phyloP scores from a whole-genome alignment of 2,113 vertebrate genomes.

The Ageneiosus marmoratus region DNA sequence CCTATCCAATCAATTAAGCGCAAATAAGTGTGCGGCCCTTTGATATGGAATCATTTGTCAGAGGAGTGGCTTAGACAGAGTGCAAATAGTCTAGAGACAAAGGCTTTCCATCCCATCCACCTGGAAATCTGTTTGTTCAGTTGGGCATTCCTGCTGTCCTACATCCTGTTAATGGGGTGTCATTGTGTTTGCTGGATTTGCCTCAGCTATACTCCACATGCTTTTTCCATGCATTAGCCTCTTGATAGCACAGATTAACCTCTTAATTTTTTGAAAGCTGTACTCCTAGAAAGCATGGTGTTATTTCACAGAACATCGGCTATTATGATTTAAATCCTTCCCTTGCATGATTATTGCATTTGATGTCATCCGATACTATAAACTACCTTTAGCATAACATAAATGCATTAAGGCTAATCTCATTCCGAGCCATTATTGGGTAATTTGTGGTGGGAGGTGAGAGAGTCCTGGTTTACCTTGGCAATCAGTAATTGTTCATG shows the following conservation, averaged over 20 bases:
- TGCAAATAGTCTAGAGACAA: slow-evolving; percentile 68
- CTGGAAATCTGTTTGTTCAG: slow-evolving; percentile 70
- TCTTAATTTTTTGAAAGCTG: slow-evolving; percentile 62
- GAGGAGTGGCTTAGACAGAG: slow-evolving; percentile 71
- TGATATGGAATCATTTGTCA: slow-evolving; percentile 80
- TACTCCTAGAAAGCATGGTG: slow-evolving; percentile 49
- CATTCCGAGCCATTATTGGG: slow-evolving; percentile 44
- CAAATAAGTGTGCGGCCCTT: slow-evolving; percentile 74
- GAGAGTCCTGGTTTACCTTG: slow-evolving; percentile 38
- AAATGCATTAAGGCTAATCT: slow-evolving; percentile 43
- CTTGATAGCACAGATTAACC: slow-evolving; percentile 62
- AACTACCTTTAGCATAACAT: slow-evolving; percentile 36
- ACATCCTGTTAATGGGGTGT: slow-evolving; percentile 68
- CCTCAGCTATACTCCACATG: slow-evolving; percentile 49
- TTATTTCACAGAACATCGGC: slow-evolving; percentile 54
- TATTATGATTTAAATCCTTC: slow-evolving; percentile 51
- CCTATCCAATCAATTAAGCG: slow-evolving; percentile 77
- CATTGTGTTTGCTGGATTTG: slow-evolving; percentile 66
- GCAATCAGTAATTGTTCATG: slow-evolving; percentile 45
- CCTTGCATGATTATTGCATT: slow-evolving; percentile 48
- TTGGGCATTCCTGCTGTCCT: slow-evolving; percentile 62
- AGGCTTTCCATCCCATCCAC: slow-evolving; percentile 65
- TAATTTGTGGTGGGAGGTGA: slow-evolving; percentile 43
- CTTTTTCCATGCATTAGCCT: slow-evolving; percentile 56
- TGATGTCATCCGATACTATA: slow-evolving; percentile 45